phyloP scores from a whole-genome alignment of 2,113 vertebrate genomes.

The Ia io region DNA sequence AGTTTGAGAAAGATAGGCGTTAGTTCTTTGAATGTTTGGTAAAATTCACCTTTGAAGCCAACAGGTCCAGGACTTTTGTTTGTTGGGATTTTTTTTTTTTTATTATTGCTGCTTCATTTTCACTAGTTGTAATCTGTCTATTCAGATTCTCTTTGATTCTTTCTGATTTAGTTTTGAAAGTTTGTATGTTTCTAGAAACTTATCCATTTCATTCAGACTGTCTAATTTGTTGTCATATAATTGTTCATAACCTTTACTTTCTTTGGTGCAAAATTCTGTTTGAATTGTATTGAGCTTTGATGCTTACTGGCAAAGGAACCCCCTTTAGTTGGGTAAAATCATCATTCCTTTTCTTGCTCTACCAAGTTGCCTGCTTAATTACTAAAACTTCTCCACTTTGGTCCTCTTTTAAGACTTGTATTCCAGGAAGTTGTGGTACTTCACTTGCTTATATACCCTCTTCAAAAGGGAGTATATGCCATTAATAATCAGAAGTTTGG shows the following conservation, averaged over 20 bases:
- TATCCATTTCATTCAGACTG: not conserved
- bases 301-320: not conserved
- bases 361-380: not conserved
- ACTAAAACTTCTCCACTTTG: not conserved
- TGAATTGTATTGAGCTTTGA: not conserved
- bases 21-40: not conserved
- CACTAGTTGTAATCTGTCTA: not conserved
- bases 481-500: not conserved
- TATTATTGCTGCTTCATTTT: not conserved
- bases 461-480: not conserved
- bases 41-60: not conserved
- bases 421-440: not conserved
- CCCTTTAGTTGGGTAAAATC: not conserved
- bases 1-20: not conserved
- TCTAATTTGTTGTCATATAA: not conserved
- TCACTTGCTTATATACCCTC: not conserved
- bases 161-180: not conserved
- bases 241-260: not conserved
- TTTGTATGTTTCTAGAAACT: not conserved
- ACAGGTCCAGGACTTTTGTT: not conserved
- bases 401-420: not conserved
- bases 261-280: not conserved
- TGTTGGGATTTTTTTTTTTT: not conserved
- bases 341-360: not conserved
- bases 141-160: not conserved